Base-by-base conservation (phyloP, 2,888 invertebrate species). In the Rotaria macrura region DNA sequence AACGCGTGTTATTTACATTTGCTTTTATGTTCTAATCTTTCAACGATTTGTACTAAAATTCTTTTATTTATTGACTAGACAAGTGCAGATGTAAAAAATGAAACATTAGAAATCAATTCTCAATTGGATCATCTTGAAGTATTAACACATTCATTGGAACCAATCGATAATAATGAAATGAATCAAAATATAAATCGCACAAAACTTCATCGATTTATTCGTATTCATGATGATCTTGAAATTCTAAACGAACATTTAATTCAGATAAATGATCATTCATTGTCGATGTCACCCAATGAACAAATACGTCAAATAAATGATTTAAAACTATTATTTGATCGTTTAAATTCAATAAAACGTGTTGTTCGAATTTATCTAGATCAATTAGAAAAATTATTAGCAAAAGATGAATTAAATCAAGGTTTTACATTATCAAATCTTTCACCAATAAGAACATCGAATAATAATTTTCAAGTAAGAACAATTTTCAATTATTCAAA, bases 141-240 rank as follows among this genome's bases (percentile, higher is more conserved):
- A 12, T 40, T 79, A 12, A 25, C 10, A n/a, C 79, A 43, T 79
- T 43, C 40, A 9, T 43, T 79, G n/a, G 79, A 79, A 79, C 79
- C 79, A 25, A 38, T 79, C n/a, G 79, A 79, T 43, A 17, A 79
- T n/a, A 79, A 43, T 79, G 79, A 79, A 79, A 20, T 43, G 2
- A n/a, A 79, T 79, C 25, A n/a, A n/a, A 79, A 25, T 79, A 43
- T 79, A 25, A 79, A 79, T 79, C 79, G 79, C 4, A 43, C 43
- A 79, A 79, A 79, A 79, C 43, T 79, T n/a, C 79, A 79, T 79
- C 79, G 43, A 25, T 79, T 79, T 25, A 79, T 79, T 43, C 79
- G 79, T 43, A 79, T 79, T 43, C 43, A 43, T 43, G 79, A 79
- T 79, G 79, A 79, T 79, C 12, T 79, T 25, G 43, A 43, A 14